A percentile compares a stretch with the other conserved stretches of the same genome.
phyloP scores from a whole-genome alignment of 2,888 invertebrate species.

The Pollenia labialis region DNA sequence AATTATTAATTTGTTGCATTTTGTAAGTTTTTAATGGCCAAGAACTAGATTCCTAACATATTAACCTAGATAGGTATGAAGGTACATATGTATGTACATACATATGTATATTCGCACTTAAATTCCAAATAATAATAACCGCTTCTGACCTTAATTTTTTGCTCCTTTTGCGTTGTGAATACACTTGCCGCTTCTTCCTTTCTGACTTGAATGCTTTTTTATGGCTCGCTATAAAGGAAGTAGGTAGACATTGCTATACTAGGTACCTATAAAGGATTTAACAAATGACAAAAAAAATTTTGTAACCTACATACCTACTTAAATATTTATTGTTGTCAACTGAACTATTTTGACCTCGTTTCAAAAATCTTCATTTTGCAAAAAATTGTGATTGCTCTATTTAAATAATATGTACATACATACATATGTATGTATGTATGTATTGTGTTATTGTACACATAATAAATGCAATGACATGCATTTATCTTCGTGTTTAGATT shows the following conservation, averaged over 20 bases:
- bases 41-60: conserved; percentile 70
- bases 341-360: conserved; percentile 42
- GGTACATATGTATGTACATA: too few species aligned
- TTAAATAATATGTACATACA: neutral
- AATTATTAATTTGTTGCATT: conserved; percentile 64
- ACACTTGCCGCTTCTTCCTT: conserved; percentile 29
- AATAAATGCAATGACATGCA: conserved; percentile 50
- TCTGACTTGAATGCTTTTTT: conserved; percentile 3
- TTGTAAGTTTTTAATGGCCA: conserved; percentile 58
- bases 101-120: neutral
- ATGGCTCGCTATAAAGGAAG: conserved; percentile 28
- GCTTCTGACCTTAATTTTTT: conserved; percentile 48
- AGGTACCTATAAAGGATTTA: neutral
- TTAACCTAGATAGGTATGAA: conserved; percentile 68
- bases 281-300: neutral
- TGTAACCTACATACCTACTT: neutral
- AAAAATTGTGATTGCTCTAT: conserved; percentile 22
- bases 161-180: conserved; percentile 7
- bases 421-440: too few species aligned
- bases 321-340: conserved; percentile 45
- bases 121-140: conserved; percentile 34
- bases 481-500: conserved; percentile 23
- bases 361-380: conserved; percentile 31
- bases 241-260: conserved; percentile 17
- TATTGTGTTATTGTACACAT: conserved; percentile 9